Percentiles rank a stretch among this genome's conserved stretches.
These are phyloP conservation scores for Hemicrepidius hirtus DNA, from an alignment of 2,888 invertebrate species.

Conservation along the genomic window DNA sequence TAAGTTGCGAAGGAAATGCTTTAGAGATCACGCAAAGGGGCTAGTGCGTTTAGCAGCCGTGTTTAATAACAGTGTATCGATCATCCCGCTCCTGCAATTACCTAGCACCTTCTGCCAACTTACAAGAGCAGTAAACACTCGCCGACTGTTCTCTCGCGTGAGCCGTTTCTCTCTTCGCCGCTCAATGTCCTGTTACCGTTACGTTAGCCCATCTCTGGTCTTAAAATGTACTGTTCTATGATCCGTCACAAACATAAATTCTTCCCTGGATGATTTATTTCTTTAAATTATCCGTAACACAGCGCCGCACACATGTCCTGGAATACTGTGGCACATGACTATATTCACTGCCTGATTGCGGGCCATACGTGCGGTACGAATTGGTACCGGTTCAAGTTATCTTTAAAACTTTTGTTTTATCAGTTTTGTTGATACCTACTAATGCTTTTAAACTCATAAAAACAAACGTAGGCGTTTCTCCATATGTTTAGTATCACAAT, in stretches of 20 bases:
- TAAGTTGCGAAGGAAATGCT: slow-evolving; percentile 50
- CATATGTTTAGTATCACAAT: slow-evolving; percentile 12
- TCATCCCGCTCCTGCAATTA: slow-evolving; percentile 65
- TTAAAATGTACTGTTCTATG: slow-evolving; percentile 56
- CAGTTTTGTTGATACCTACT: slow-evolving; percentile 26
- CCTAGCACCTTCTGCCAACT: slow-evolving; percentile 62
- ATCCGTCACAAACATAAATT: slow-evolving; percentile 57
- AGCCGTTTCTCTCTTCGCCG: slow-evolving; percentile 44
- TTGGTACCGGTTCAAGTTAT: slow-evolving; percentile 34
- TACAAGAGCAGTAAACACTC: slow-evolving; percentile 58
- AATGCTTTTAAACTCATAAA: slow-evolving; percentile 19
- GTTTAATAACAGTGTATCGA: slow-evolving; percentile 65
- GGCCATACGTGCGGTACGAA: slow-evolving; percentile 41
- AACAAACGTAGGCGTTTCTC: slow-evolving; percentile 8
- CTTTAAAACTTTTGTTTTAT: slow-evolving; percentile 39
- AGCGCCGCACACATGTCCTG: slow-evolving; percentile 55
- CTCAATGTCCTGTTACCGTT: slow-evolving; percentile 44
- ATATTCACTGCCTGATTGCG: slow-evolving; percentile 38
- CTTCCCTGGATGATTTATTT: slow-evolving; percentile 56
- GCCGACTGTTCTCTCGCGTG: slow-evolving; percentile 57
- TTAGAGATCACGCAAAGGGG: slow-evolving; percentile 53
- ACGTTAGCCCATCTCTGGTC: slow-evolving; percentile 39
- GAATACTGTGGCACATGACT: slow-evolving; percentile 53
- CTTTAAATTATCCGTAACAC: slow-evolving; percentile 58
- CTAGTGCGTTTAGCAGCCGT: slow-evolving; percentile 63